Base-by-base conservation (phyloP, 1,140 invertebrate species). In the Lepidotrigona ventralis region DNA sequence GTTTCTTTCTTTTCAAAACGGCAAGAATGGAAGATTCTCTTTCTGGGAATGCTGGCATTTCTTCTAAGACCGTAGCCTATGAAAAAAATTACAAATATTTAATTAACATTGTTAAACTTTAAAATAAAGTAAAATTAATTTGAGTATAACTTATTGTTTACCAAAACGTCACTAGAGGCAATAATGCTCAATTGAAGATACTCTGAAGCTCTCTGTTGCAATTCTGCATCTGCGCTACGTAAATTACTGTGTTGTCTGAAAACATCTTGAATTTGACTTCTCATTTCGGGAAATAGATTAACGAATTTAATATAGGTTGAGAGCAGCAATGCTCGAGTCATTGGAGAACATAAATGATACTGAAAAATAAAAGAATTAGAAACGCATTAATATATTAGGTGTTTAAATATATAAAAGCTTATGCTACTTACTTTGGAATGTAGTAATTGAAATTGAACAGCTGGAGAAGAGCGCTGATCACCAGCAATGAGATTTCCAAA, bases 11-110 rank as follows among this genome's bases (percentile, higher is more conserved):
- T 94, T 99, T 99, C 86, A 99, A 96, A 83, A 99, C 97, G 70
- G 99, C 98, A 78, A 99, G 96, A 91, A 99, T 98, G 5, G 98
- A 99, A 72, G 98, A 99, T 95, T 99, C 99, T 90, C 99, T 96
- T 95, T 99, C 99, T 5, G 99, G 98, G 95, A 99, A 99, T 71
- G 99, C 99, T 74, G 99, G 99, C 99, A 99, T 99, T 95, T 99
- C 99, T 95, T 99, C 99, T 75, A 99, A 95, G 78, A 99, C 99
- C 71, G 98, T 99, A 12, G 99, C 99, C 96, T 97, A 88, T 56
- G 23, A 17, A 51, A 64, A 68, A 11, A 26, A 33, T 54, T 19
- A 39, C 6, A 60, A 69, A 51, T 9, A 56, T 23, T 78, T 14
- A 39, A 46, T 23, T 3, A 53, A 53, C 3, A 29, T 5, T 26